Base-by-base conservation (phyloP, 2,888 invertebrate species). In the Zaprionus bogoriensis region DNA sequence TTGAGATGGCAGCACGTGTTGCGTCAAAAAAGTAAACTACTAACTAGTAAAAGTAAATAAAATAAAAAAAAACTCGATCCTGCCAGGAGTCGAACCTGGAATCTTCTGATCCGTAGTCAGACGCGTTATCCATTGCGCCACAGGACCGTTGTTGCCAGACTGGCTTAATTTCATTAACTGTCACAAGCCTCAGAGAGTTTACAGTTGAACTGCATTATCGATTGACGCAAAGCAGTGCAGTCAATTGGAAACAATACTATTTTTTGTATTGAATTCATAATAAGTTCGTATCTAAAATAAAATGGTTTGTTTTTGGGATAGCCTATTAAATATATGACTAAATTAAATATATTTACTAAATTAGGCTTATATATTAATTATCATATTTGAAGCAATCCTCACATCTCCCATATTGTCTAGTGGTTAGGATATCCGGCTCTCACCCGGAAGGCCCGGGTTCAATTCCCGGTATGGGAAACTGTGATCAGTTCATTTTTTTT, bases 381-480 rank as follows among this genome's bases (percentile, higher is more conserved):
- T 10, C 7, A 2, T 25, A 25, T 25, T 44, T 12, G 14, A n/a
- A 9, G 23, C 4, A 1, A 0, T 3, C 0, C 4, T 2, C 1
- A 3, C 45, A 52, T 10, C 28, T 89, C 89, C 89, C 89, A 88
- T 89, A 90, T 89, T 87, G 89, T 89, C 89, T 90, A 90, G 90
- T 89, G 89, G 89, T 81, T 89, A 89, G 88, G 90, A 90, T 89
- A 89, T 88, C 89, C 89, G 89, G 89, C 87, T 89, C 88, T 89
- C 89, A 89, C 89, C 89, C 89, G 88, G 89, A 86, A 89, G 89
- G 94, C 95, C 94, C 95, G 94, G 94, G 95, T 95, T 95, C 95
- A 94, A 95, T 95, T 95, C 94, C 95, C 95, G 95, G 95, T 95
- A 95, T 95, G 95, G 95, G 95, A 95, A 89, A 12, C 38, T 6